phyloP scores from a whole-genome alignment of 2,888 invertebrate genomes.

The Agrochola lota region DNA sequence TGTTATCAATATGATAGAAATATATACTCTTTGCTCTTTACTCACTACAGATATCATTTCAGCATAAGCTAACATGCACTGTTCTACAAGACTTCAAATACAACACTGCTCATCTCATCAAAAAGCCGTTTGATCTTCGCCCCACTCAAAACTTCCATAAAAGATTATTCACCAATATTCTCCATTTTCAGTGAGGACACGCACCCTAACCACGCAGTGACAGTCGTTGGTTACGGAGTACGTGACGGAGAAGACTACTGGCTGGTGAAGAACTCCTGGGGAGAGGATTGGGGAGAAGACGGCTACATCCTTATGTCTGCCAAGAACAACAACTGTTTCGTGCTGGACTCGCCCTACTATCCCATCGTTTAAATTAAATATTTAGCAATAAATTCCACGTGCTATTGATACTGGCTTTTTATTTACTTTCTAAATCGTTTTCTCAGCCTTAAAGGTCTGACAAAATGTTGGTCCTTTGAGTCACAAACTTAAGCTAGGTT shows the following conservation, averaged over 20 bases:
- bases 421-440: background rate
- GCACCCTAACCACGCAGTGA: constrained; percentile 71
- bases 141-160: background rate
- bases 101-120: background rate
- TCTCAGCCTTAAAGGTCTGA: background rate
- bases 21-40: background rate
- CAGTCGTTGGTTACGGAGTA: constrained; percentile 76
- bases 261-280: constrained; percentile 81
- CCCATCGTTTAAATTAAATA: constrained; percentile 60
- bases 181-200: constrained; percentile 30
- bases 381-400: constrained; percentile 68
- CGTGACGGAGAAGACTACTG: constrained; percentile 74
- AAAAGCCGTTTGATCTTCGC: background rate
- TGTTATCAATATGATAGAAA: background rate
- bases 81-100: background rate
- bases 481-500: too few relatives aligned
- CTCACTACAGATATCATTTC: background rate
- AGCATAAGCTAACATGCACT: background rate
- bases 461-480: background rate
- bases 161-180: background rate
- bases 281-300: constrained; percentile 76
- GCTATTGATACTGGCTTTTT: constrained; percentile 47
- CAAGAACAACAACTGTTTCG: constrained; percentile 72
- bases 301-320: constrained; percentile 75
- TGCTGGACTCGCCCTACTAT: constrained; percentile 67